phyloP scores from a whole-genome alignment of 1,140 invertebrate species.

The Drosophila guanche region DNA sequence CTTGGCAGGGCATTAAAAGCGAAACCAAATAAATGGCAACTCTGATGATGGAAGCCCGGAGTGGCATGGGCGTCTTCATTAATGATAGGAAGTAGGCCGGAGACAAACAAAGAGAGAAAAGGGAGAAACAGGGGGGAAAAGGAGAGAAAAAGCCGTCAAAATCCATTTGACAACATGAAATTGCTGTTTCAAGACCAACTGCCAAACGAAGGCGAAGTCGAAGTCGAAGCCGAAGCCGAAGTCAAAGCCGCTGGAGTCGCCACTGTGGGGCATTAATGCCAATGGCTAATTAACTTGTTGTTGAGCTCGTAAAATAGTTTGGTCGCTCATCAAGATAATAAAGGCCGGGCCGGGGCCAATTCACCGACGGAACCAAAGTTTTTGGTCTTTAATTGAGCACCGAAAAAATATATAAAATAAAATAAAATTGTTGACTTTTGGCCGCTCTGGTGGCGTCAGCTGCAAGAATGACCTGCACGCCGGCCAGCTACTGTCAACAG shows the following conservation, averaged over 20 bases:
- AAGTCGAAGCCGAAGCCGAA: background rate
- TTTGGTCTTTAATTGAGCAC: conserved; percentile 61
- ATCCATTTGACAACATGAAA: conserved; percentile 74
- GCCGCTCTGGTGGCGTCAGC: conserved; percentile 50
- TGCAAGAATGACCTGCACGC: conserved; percentile 50
- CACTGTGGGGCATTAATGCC: conserved; percentile 62
- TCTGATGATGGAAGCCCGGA: background rate
- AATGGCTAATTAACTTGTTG: conserved; percentile 80
- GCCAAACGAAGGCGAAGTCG: conserved; percentile 6
- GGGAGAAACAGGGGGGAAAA: background rate
- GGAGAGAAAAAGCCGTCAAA: conserved; percentile 30
- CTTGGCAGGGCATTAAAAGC: background rate
- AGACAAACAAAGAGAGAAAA: background rate
- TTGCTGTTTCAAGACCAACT: conserved; percentile 68
- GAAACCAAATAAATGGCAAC: conserved; percentile 38
- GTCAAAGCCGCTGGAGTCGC: conserved; percentile 7
- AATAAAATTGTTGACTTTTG: conserved; percentile 43
- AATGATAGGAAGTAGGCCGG: conserved; percentile 53
- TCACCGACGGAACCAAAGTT: conserved; percentile 32
- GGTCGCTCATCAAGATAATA: conserved; percentile 79
- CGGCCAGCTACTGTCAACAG: conserved; percentile 28
- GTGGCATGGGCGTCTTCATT: conserved; percentile 57
- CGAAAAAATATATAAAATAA: conserved; percentile 2
- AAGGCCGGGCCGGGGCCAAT: conserved; percentile 49
- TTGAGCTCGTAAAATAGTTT: conserved; percentile 82